These are phyloP conservation scores for Microcebus ravelobensis DNA, from an alignment of 2,113 vertebrate species.

Conservation along the genomic window DNA sequence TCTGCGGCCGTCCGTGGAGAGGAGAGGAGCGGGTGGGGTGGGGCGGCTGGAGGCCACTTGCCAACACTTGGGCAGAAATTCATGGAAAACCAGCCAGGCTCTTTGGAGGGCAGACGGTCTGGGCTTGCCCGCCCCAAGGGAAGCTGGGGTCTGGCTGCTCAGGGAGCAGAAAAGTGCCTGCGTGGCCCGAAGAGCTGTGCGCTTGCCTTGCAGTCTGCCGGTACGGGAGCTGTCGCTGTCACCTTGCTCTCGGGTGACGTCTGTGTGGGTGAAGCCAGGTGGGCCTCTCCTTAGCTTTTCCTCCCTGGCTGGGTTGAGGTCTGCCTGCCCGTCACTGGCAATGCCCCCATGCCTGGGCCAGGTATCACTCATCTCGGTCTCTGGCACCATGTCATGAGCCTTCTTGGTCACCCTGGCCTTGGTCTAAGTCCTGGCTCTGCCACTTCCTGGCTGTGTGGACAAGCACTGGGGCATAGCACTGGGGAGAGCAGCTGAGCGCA, in stretches of 20 bases:
- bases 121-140: not conserved
- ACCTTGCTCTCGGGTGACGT: fast-evolving
- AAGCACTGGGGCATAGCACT: not conserved
- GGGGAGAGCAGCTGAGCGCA: not conserved
- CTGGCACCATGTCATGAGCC: not conserved
- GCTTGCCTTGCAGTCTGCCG: not conserved
- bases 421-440: not conserved
- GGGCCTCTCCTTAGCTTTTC: not conserved
- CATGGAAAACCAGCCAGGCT: not conserved
- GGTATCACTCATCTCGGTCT: not conserved
- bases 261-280: not conserved
- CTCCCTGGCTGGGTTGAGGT: too few relatives aligned
- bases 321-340: not conserved
- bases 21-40: not conserved
- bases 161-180: not conserved
- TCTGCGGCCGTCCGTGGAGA: not conserved
- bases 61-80: not conserved
- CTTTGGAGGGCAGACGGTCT: not conserved
- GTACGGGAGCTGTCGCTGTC: fast-evolving
- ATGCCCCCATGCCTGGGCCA: too few relatives aligned
- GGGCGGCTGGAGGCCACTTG: too few relatives aligned
- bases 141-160: not conserved
- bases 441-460: not conserved
- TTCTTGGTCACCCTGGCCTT: not conserved
- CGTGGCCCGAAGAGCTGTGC: not conserved